These are phyloP conservation scores for Corapipo altera DNA, from an alignment of 2,113 vertebrate genomes.

Conservation along the genomic window DNA sequence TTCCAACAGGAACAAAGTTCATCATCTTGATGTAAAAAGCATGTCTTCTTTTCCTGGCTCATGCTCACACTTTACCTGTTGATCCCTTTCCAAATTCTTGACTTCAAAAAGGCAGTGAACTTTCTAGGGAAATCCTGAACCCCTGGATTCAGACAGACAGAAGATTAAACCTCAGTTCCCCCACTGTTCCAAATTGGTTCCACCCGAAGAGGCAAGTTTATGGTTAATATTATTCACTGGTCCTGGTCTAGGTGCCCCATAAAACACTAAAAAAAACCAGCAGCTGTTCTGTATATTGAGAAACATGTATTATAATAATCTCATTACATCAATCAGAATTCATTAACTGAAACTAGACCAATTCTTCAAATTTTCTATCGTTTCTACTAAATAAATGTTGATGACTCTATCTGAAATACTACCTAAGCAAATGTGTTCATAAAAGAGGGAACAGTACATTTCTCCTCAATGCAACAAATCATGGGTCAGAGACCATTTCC, in stretches of 20 bases:
- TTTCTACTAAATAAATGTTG: background rate
- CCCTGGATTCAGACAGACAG: background rate
- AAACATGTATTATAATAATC: background rate
- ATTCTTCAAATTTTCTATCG: background rate
- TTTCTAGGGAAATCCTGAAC: background rate
- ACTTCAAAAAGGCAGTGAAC: background rate
- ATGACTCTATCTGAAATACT: background rate
- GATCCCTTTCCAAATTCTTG: background rate
- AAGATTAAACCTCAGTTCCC: background rate
- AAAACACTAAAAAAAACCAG: background rate
- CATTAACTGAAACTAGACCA: background rate
- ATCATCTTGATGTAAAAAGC: background rate
- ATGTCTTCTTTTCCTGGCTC: background rate
- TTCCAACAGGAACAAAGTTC: background rate
- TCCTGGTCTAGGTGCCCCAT: background rate
- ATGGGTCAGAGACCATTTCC: slow-evolving; percentile 16
- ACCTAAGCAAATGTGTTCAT: background rate
- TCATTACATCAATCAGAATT: background rate
- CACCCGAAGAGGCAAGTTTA: background rate
- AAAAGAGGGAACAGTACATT: background rate
- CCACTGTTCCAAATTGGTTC: background rate
- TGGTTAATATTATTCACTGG: background rate
- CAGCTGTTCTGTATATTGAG: background rate
- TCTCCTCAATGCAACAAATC: slow-evolving; percentile 17
- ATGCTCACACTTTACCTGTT: background rate